Conservation (phyloP, 2,797 vertebrate genomes). For the Phrynocephalus forsythii region DNA sequence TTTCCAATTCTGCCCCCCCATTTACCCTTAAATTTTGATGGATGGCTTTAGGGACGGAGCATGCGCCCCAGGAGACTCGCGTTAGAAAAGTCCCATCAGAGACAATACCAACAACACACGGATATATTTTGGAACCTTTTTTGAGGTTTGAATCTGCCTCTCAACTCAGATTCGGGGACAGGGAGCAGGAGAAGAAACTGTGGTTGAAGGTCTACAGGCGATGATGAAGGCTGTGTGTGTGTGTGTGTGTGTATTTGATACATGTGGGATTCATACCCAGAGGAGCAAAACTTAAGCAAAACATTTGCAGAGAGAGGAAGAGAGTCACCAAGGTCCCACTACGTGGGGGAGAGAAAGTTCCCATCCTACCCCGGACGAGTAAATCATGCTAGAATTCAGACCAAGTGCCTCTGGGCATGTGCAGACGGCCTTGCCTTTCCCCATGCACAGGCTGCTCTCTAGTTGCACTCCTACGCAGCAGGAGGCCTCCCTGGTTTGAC, state of each 20-base stretch:
- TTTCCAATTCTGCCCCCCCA: conserved; percentile 21
- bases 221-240: too few species aligned
- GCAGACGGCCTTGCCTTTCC: neutral
- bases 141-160: neutral
- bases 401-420: neutral
- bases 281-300: too few species aligned
- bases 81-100: neutral
- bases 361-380: too few species aligned
- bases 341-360: neutral
- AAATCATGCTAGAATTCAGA: neutral
- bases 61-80: neutral
- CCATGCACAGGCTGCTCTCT: too few species aligned
- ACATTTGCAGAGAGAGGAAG: too few species aligned
- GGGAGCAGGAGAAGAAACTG: neutral
- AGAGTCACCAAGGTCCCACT: neutral
- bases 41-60: conserved; percentile 17
- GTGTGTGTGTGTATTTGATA: too few species aligned
- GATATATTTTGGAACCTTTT: neutral
- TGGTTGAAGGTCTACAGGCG: neutral
- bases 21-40: conserved; percentile 25
- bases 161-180: too few species aligned
- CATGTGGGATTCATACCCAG: too few species aligned
- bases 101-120: neutral
- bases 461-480: too few species aligned
- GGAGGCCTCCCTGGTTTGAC: neutral